Evolutionary conservation across 2,797 vertebrate species (phyloP).

Genomic region (Bryconaethiops microstoma): DNA sequence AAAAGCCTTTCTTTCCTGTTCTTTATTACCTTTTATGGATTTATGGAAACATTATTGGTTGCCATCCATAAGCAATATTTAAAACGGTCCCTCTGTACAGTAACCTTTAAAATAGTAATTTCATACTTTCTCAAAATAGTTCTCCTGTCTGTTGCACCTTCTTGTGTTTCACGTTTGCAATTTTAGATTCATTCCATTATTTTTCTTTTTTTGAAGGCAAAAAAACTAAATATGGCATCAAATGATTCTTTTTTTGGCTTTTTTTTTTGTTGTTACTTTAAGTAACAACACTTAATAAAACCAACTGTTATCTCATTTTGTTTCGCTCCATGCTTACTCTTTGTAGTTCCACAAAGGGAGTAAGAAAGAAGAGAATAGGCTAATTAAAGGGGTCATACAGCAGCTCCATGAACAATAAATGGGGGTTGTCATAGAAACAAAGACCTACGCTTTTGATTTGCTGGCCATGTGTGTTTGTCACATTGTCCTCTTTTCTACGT

Average conservation of each 20-base stretch:
- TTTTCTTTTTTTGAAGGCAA: neutral
- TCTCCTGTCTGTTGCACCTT: neutral
- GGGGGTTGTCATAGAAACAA: slow-evolving; percentile 39
- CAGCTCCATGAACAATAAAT: slow-evolving; percentile 26
- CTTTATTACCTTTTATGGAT: neutral
- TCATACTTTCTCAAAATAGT: neutral
- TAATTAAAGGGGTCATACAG: slow-evolving; percentile 39
- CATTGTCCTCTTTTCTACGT: neutral
- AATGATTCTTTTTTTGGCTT: neutral
- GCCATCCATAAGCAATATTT: too few species aligned
- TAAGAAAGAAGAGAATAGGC: neutral
- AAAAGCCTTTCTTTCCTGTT: neutral
- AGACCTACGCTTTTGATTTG: slow-evolving; percentile 18
- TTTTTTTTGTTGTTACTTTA: neutral
- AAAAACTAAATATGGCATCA: neutral
- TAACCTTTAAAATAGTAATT: neutral
- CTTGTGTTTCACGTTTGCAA: neutral
- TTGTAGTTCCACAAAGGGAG: neutral
- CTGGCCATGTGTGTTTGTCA: slow-evolving; percentile 13
- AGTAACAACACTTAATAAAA: slow-evolving; percentile 10
- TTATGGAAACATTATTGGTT: too few species aligned
- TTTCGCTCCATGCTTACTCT: slow-evolving; percentile 1
- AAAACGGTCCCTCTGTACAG: neutral
- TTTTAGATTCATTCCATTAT: neutral
- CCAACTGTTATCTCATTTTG: slow-evolving; percentile 36